Evolutionary conservation across 2,888 invertebrate species (phyloP), one percentile per base, ranked within the genome.

Genomic region (Stenoptilia bipunctidactyla): DNA sequence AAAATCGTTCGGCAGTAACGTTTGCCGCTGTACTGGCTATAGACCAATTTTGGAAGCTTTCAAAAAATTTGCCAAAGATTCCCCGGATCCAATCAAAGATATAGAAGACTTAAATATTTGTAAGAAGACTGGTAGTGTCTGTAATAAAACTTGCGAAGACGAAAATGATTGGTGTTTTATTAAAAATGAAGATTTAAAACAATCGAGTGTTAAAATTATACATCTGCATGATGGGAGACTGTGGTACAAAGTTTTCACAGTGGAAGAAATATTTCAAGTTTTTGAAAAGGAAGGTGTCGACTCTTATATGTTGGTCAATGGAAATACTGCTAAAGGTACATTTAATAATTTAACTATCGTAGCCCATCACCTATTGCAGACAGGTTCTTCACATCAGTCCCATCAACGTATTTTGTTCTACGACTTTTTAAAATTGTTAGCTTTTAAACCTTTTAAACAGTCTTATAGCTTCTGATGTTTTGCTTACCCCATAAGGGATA

Each of bases 11-110:
- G 92, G 89, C 10, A 89, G 92, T 43, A 92, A 92, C 49, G 86
- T 92, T n/a, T 93, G 93, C 48, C 86, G 93, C 34, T 93, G 93
- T 56, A 93, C 93, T 0, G 92, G 92, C 0, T 92, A 91, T 52
- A 80, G 92, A 6, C 88, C 92, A 1, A 93, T 93, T 40, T 61
- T 93, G 35, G 92, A 92, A 51, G 88, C 92, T 1, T 91, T 93
- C 66, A 92, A 92, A 56, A 87, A 88, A n/a, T 89, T 91, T 45
- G 89, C 90, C 0, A 72, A 58, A 15, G 90, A 90, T 53, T 85
- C 87, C 4, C 76, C 85, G 0, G 49, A 56, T n/a, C 52, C 59
- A 2, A 64, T 88, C 45, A 40, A 52, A 8, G 88, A 71, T 40
- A 66, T 67, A 20, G 61, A 75, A 46, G 61, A 58, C 40, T 40